Conservation (phyloP, 1,140 invertebrate genomes). For the Lordiphosa stackelbergi region DNA sequence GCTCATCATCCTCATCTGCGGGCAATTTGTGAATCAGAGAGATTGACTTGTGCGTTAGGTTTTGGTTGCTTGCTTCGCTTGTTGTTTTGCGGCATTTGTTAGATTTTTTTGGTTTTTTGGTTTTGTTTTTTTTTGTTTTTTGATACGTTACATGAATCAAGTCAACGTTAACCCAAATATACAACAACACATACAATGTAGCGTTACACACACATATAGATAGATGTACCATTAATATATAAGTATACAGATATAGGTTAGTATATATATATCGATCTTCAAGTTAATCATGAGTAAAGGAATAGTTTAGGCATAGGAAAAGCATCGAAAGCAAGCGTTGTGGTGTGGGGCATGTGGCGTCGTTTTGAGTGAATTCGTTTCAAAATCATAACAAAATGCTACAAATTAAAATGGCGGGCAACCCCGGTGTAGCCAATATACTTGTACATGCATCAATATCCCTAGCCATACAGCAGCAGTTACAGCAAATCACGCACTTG, state of each 20-base stretch:
- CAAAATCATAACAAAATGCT: too few relatives aligned
- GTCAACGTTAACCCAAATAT: conserved; percentile 70
- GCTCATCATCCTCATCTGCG: conserved; percentile 88
- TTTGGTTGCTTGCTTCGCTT: conserved; percentile 72
- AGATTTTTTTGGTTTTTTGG: conserved; percentile 12
- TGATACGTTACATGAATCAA: conserved; percentile 55
- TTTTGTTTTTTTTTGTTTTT: conserved; percentile 24
- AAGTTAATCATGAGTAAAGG: conserved; percentile 26
- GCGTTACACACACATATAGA: conserved; percentile 65
- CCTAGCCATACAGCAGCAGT: conserved; percentile 5
- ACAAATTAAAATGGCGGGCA: too few relatives aligned
- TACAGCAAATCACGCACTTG: conserved; percentile 44
- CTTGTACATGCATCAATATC: background rate
- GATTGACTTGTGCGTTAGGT: conserved; percentile 74
- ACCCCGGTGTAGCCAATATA: background rate
- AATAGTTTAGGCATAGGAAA: conserved; percentile 13
- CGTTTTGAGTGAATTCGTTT: too few relatives aligned
- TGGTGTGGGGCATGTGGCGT: conserved; percentile 44
- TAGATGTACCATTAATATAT: conserved; percentile 13
- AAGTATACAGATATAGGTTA: conserved; percentile 25
- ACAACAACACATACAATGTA: conserved; percentile 73
- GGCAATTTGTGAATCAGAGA: conserved; percentile 75
- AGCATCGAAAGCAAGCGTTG: conserved; percentile 56
- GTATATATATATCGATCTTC: conserved; percentile 35
- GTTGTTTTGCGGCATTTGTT: conserved; percentile 25